Conservation (phyloP, 2,888 invertebrate species). For the Folsomia manolachei region DNA sequence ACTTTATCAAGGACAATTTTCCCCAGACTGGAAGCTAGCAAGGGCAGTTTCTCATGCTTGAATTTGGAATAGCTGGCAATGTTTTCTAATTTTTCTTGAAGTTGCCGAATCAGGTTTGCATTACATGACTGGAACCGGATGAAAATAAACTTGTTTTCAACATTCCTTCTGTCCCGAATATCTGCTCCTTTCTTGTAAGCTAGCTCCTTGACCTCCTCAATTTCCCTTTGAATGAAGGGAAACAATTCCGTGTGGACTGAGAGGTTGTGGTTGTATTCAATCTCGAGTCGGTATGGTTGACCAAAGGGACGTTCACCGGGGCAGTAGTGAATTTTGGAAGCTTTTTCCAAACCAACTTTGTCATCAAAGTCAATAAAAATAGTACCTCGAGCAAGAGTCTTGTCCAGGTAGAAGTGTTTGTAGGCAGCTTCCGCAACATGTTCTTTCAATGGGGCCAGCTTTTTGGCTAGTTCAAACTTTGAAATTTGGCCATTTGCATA, state of each 20-base stretch:
- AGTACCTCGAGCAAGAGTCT: background rate
- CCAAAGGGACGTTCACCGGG: background rate
- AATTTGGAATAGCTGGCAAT: background rate
- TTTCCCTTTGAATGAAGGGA: conserved; percentile 2
- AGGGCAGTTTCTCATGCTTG: background rate
- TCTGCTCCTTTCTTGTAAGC: background rate
- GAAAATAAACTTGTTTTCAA: background rate
- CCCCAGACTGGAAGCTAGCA: conserved; percentile 11
- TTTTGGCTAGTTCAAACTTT: background rate
- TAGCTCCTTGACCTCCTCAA: background rate
- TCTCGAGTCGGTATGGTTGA: conserved; percentile 20
- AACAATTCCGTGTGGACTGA: conserved; percentile 16
- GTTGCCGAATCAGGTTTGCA: background rate
- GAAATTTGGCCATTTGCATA: background rate
- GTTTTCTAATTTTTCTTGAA: background rate
- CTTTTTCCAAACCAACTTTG: background rate
- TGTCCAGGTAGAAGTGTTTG: background rate
- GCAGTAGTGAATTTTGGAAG: background rate
- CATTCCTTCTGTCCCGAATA: background rate
- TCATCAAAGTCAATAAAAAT: background rate
- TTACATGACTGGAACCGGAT: conserved; percentile 5
- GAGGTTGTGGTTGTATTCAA: conserved; percentile 17
- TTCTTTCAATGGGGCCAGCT: background rate
- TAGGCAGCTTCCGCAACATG: background rate
- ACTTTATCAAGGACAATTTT: background rate